phyloP scores from a whole-genome alignment of 2,888 invertebrate genomes.

The Podotricha telesiphe region DNA sequence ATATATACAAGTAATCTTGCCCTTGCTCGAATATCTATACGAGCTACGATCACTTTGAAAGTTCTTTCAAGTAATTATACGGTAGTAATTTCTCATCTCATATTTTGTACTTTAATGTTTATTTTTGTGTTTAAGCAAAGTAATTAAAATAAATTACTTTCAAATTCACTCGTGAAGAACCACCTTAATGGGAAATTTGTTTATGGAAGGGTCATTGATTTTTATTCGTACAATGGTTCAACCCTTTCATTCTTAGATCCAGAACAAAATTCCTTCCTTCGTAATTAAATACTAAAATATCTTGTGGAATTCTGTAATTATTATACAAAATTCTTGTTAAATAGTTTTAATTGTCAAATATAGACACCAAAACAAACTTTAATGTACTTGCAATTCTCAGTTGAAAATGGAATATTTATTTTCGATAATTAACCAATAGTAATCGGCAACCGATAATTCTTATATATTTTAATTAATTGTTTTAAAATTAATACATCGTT shows the following conservation, averaged over 20 bases:
- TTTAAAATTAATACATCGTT: neutral
- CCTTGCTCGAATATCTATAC: neutral
- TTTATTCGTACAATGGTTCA: conserved; percentile 2
- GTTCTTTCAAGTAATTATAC: conserved; percentile 1
- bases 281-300: neutral
- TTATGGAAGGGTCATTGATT: conserved; percentile 7
- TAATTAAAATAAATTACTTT: conserved; percentile 1
- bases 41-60: neutral
- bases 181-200: conserved; percentile 18
- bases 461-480: too few relatives aligned
- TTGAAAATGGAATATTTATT: too few relatives aligned
- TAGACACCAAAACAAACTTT: too few relatives aligned
- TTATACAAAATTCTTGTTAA: neutral
- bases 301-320: neutral
- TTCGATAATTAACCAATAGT: too few relatives aligned
- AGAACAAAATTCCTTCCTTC: neutral
- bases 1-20: neutral
- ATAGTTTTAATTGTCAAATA: too few relatives aligned
- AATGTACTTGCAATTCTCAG: too few relatives aligned
- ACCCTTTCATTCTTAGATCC: conserved; percentile 5
- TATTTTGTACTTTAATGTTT: neutral
- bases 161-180: conserved; percentile 14
- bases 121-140: neutral
- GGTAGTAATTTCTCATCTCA: neutral
- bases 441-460: too few relatives aligned